phyloP scores from a whole-genome alignment of 1,140 invertebrate species.

The Musca vetustissima region DNA sequence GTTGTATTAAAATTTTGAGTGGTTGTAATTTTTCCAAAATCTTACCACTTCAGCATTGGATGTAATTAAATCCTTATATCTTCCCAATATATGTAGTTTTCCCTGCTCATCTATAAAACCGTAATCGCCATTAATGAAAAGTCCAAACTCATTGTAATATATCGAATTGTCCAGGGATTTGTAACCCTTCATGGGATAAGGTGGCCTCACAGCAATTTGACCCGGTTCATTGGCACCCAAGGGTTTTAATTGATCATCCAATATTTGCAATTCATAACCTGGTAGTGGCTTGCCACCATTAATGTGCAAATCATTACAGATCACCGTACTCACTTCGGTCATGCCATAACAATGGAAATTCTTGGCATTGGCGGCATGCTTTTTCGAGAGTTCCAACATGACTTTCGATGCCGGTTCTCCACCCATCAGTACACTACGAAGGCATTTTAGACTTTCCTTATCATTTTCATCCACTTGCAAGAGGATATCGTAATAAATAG shows the following conservation, averaged over 20 bases:
- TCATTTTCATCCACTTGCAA: neutral
- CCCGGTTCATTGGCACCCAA: conserved; percentile 20
- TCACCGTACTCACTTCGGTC: neutral
- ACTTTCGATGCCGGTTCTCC: conserved; percentile 7
- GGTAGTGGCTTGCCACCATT: conserved; percentile 8
- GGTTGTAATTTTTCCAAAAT: neutral
- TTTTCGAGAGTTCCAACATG: neutral
- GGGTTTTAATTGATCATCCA: conserved; percentile 9
- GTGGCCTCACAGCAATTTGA: conserved; percentile 2
- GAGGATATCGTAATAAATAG: conserved; percentile 1
- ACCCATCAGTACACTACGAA: neutral
- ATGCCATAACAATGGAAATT: conserved; percentile 16
- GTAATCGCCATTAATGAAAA: conserved; percentile 23
- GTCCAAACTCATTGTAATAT: conserved; percentile 13
- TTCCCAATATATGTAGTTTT: conserved; percentile 4
- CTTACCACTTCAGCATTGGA: conserved; percentile 14
- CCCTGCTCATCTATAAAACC: conserved; percentile 11
- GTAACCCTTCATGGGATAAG: neutral
- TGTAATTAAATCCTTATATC: conserved; percentile 18
- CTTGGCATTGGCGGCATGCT: neutral
- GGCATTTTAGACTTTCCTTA: neutral
- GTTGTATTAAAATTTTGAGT: no score
- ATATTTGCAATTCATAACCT: conserved; percentile 13
- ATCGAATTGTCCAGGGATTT: neutral
- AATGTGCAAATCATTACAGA: conserved; percentile 2